A percentile compares a stretch with the other conserved stretches of the same genome.
Conservation (phyloP, 2,113 vertebrate species). For the Chlorodrepanis virens region DNA sequence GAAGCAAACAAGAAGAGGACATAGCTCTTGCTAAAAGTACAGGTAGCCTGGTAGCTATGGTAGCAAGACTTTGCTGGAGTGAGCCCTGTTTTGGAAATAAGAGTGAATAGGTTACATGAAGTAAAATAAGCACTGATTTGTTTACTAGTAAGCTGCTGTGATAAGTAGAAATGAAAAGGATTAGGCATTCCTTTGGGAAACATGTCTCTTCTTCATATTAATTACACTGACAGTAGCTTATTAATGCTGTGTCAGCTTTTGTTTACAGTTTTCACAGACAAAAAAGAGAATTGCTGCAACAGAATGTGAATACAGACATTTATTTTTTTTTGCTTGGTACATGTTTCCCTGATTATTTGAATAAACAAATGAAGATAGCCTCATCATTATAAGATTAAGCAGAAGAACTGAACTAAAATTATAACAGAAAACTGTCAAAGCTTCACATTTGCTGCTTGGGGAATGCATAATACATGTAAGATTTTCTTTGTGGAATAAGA, state of each 20-base stretch:
- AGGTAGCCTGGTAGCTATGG: constrained; percentile 30
- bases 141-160: background rate
- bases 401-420: background rate
- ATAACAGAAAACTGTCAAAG: background rate
- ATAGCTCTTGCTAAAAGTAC: background rate
- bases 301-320: background rate
- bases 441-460: background rate
- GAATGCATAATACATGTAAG: background rate
- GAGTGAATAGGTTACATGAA: background rate
- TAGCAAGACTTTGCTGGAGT: background rate
- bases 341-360: background rate
- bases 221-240: background rate
- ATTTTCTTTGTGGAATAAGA: background rate
- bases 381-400: background rate
- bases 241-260: constrained; percentile 31
- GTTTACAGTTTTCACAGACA: background rate
- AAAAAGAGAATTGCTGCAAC: background rate
- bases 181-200: constrained; percentile 1
- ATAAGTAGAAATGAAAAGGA: background rate
- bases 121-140: constrained; percentile 22
- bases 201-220: background rate
- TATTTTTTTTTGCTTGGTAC: background rate
- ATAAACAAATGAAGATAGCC: background rate
- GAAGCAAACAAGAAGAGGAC: background rate
- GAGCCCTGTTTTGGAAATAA: background rate